Evolutionary conservation across 2,888 invertebrate species (phyloP), one percentile per base, ranked within the genome.

Genomic region (Drosophila mimetica): DNA sequence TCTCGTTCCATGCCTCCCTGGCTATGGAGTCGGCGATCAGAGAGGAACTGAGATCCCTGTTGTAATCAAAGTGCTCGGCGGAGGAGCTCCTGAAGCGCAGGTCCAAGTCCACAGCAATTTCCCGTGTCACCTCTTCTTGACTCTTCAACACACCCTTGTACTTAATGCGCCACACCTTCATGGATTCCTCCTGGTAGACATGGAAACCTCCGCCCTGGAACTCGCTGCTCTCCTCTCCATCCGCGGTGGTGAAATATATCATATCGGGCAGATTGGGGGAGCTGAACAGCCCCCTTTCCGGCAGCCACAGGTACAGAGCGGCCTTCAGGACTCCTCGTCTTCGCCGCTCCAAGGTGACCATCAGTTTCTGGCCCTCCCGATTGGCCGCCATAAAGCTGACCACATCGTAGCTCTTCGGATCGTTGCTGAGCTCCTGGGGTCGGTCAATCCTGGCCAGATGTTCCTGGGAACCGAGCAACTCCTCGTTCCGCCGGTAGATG

Each of bases 381-480:
- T 93, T 94, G 25, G 93, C 93, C 0, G 94, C 95, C 91, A 96
- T 95, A 90, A 96, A 95, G 90, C 96, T 96, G 1, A 96, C 94
- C 4, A 96, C 96, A 90, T 96, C 96, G 71, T 96, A 96, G 20
- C 93, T 93, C 74, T 92, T 90, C 2, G 93, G 92, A 76, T 93
- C 92, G 14, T 86, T 74, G 0, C 93, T 92, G 20, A 94, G 86
- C 7, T 80, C 79, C 84, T 94, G 94, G 1, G 93, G 90, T 54
- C 89, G 90, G 58, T 94, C 94, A 89, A 94, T 90, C 11, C 92
- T 90, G 48, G 91, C 90, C 18, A 90, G 55, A 25, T 88, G 86
- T 11, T 75, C 69, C 0, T 46, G 22, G 0, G 87, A 82, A 6
- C 79, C 86, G 0, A 88, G 66, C 3, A 81, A 46, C 18, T 88